Percentiles rank a stretch among this genome's conserved stretches.
phyloP scores from a whole-genome alignment of 2,888 invertebrate species.

The Cheilosia vernalis region DNA sequence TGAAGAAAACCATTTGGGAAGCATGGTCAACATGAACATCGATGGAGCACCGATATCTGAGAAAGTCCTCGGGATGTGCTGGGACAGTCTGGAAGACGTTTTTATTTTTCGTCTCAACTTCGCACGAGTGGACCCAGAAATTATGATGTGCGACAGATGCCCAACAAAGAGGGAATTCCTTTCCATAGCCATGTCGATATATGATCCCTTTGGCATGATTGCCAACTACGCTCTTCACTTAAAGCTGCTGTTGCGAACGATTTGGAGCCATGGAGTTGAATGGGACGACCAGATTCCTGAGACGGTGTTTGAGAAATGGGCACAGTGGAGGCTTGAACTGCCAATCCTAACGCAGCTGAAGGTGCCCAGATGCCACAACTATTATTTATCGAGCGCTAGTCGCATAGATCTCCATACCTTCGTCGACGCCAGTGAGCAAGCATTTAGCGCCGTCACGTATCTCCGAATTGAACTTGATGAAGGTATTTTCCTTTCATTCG shows the following conservation, averaged over 20 bases:
- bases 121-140: not conserved
- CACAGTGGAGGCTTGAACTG: constrained; percentile 7
- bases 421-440: constrained; percentile 32
- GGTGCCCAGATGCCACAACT: constrained; percentile 16
- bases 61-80: constrained; percentile 24
- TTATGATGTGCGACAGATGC: not conserved
- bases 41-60: not conserved
- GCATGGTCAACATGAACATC: constrained; percentile 7
- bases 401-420: constrained; percentile 14
- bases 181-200: not conserved
- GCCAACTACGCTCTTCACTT: not conserved
- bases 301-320: constrained; percentile 4
- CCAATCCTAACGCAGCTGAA: constrained; percentile 1
- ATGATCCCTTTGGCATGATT: constrained; percentile 8
- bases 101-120: constrained; percentile 15
- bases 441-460: constrained; percentile 42
- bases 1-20: not conserved
- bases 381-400: not conserved
- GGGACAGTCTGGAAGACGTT: constrained; percentile 9
- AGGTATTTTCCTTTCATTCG: not conserved
- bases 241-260: not conserved
- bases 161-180: constrained; percentile 2
- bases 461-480: constrained; percentile 1
- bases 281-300: constrained; percentile 9
- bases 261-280: constrained; percentile 9